Evolutionary conservation across 1,140 invertebrate species (phyloP).

Genomic region (Pseudomyrmex flavicornis): DNA sequence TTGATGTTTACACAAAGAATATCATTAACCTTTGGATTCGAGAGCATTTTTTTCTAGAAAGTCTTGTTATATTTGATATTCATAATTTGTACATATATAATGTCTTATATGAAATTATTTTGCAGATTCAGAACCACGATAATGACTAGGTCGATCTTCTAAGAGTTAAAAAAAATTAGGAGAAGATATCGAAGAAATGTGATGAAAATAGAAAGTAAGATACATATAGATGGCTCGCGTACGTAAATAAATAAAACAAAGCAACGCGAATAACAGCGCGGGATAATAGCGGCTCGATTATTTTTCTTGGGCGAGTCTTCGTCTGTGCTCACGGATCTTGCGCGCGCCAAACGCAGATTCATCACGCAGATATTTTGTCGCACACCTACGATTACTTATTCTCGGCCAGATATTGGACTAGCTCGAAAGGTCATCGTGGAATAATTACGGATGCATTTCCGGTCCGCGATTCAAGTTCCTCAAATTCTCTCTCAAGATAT

Average conservation of each 20-base stretch:
- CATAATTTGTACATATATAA: too few species aligned
- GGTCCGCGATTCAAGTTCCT: conserved; percentile 33
- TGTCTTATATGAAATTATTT: too few species aligned
- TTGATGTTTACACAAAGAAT: too few species aligned
- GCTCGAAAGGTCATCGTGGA: conserved; percentile 56
- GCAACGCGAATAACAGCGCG: neutral
- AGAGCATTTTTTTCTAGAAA: too few species aligned
- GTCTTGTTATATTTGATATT: too few species aligned
- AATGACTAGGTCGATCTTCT: neutral
- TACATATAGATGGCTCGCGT: neutral
- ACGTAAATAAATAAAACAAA: conserved; percentile 12
- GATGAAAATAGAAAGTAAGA: neutral
- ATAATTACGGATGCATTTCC: conserved; percentile 60
- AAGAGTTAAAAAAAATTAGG: neutral
- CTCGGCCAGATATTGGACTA: conserved; percentile 49
- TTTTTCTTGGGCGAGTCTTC: conserved; percentile 34
- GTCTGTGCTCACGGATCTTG: neutral
- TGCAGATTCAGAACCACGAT: too few species aligned
- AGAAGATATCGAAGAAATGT: neutral
- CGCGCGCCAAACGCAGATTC: conserved; percentile 53
- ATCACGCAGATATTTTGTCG: conserved; percentile 28
- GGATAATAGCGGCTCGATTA: conserved; percentile 49
- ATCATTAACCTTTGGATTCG: too few species aligned
- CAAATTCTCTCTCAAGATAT: neutral
- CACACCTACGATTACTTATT: conserved; percentile 65